Percentiles rank a stretch among this genome's conserved stretches.
Conservation (phyloP, 2,113 vertebrate genomes). For the Anguilla japonica region DNA sequence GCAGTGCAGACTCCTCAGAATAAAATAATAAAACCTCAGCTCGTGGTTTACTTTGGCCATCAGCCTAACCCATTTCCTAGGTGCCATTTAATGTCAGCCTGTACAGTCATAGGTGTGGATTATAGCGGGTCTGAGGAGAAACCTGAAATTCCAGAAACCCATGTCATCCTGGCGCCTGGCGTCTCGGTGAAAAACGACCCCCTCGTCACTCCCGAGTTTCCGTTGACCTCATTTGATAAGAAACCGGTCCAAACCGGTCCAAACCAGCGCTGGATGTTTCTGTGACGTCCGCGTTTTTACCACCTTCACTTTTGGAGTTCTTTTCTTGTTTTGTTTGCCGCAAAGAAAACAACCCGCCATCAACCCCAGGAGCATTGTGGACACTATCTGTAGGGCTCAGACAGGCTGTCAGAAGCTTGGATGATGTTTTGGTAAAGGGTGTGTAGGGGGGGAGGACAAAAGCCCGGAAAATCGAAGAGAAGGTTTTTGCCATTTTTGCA, state of each 20-base stretch:
- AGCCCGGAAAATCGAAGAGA: not conserved
- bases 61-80: not conserved
- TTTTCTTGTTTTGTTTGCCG: not conserved
- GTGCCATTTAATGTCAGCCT: not conserved
- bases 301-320: not conserved
- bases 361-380: not conserved
- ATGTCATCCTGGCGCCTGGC: not conserved
- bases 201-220: not conserved
- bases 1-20: not conserved
- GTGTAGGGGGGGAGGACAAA: not conserved
- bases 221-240: conserved; percentile 2
- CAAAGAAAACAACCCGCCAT: not conserved
- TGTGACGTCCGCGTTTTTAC: not conserved
- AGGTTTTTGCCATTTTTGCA: not conserved
- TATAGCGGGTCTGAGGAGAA: not conserved
- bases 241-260: not conserved
- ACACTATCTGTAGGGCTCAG: not conserved
- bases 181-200: not conserved
- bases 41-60: not conserved
- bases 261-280: conserved; percentile 2
- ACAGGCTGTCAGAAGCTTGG: conserved; percentile 4
- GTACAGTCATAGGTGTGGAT: not conserved
- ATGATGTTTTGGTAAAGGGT: not conserved
- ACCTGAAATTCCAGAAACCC: not conserved
- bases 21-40: not conserved